Conservation (phyloP, 2,797 vertebrate species). For the Pangasius djambal region DNA sequence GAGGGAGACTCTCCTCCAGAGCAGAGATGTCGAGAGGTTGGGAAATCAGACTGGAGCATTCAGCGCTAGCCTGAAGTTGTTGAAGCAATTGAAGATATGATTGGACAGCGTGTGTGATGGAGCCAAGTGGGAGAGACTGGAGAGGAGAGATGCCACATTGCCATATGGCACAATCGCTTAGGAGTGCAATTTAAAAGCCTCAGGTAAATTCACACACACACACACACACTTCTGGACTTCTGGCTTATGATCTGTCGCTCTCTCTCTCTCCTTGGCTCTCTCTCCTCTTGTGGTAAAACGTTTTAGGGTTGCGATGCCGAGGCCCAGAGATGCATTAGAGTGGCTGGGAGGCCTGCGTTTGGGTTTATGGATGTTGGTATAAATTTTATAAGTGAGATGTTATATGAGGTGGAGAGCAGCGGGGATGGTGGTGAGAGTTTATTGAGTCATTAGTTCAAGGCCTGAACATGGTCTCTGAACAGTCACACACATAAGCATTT, state of each 20-base stretch:
- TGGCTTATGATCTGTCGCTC: slow-evolving; percentile 7
- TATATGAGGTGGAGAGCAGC: slow-evolving; percentile 59
- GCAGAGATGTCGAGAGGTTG: slow-evolving; percentile 57
- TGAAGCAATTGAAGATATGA: slow-evolving; percentile 64
- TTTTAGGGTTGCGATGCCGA: neutral
- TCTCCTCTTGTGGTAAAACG: neutral
- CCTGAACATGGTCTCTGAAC: slow-evolving; percentile 28
- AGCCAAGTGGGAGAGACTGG: slow-evolving; percentile 30
- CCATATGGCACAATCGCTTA: slow-evolving; percentile 42
- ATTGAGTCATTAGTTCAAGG: slow-evolving; percentile 60
- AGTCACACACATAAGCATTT: neutral
- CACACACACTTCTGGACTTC: neutral
- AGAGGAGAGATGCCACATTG: slow-evolving; percentile 29
- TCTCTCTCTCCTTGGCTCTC: neutral
- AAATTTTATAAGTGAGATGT: slow-evolving; percentile 63
- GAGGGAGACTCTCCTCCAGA: slow-evolving; percentile 50
- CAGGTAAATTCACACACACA: slow-evolving; percentile 30
- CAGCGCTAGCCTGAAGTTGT: slow-evolving; percentile 54
- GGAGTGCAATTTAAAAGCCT: slow-evolving; percentile 32
- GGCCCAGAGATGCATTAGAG: slow-evolving; percentile 32
- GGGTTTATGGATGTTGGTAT: slow-evolving; percentile 64
- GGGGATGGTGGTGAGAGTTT: slow-evolving; percentile 49
- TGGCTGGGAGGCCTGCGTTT: slow-evolving; percentile 31
- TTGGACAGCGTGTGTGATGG: slow-evolving; percentile 53
- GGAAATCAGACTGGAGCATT: slow-evolving; percentile 61